Conservation (phyloP, 1,140 invertebrate species). For the Chrysomallon squamiferum region DNA sequence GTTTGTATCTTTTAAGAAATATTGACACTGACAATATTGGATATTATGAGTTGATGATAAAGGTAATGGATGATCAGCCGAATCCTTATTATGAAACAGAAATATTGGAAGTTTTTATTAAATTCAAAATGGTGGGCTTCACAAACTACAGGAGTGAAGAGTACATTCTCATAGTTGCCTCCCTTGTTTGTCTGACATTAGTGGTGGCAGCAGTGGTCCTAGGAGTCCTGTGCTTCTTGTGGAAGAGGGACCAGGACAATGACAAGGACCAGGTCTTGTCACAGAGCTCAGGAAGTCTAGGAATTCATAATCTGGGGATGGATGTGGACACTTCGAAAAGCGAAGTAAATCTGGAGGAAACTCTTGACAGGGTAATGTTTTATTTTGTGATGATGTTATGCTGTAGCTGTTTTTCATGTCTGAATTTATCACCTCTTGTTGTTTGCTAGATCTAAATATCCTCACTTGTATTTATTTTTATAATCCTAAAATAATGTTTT, state of each 20-base stretch:
- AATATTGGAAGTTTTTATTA: constrained; percentile 3
- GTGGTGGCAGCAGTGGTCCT: constrained; percentile 20
- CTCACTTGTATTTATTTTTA: too few relatives aligned
- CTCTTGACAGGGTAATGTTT: too few relatives aligned
- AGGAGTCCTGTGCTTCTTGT: constrained; percentile 16
- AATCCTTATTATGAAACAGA: constrained; percentile 5
- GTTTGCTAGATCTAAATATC: too few relatives aligned
- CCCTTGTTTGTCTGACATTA: constrained; percentile 24
- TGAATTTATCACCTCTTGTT: too few relatives aligned
- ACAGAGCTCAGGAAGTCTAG: too few relatives aligned
- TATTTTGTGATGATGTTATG: too few relatives aligned
- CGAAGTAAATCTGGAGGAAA: too few relatives aligned
- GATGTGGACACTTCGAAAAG: too few relatives aligned
- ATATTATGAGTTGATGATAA: constrained; percentile 22
- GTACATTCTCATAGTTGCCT: constrained; percentile 25
- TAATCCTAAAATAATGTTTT: too few relatives aligned
- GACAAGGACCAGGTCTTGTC: too few relatives aligned
- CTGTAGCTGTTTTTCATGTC: too few relatives aligned
- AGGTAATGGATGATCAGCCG: constrained; percentile 20
- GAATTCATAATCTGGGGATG: too few relatives aligned
- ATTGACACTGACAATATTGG: constrained; percentile 23
- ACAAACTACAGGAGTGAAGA: constrained; percentile 10
- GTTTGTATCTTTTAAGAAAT: constrained; percentile 20
- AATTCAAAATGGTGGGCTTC: constrained; percentile 5
- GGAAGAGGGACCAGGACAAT: constrained; percentile 19